Percentiles rank a stretch among this genome's conserved stretches.
phyloP scores from a whole-genome alignment of 2,113 vertebrate species.

The Nannobrachium achirus region DNA sequence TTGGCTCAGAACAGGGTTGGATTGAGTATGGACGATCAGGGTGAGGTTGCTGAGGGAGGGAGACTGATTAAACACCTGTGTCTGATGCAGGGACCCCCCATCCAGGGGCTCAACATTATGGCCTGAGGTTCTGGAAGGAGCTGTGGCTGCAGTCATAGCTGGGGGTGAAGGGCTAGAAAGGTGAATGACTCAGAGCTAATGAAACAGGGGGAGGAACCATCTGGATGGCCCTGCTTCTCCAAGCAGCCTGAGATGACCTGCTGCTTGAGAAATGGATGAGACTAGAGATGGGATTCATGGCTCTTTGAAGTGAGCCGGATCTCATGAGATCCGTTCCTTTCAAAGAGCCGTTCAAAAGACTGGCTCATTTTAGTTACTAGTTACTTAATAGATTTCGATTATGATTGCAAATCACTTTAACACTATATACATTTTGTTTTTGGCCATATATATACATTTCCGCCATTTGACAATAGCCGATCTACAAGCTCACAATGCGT shows the following conservation, averaged over 20 bases:
- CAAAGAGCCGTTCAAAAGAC: no score
- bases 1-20: background rate
- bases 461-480: no score
- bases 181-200: slow-evolving; percentile 7
- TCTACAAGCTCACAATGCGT: no score
- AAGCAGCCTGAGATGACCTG: slow-evolving; percentile 19
- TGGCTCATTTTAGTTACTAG: no score
- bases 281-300: background rate
- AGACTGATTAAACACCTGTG: slow-evolving; percentile 51
- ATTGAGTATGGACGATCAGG: slow-evolving; percentile 19
- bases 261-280: slow-evolving; percentile 1
- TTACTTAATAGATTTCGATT: no score
- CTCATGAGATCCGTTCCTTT: no score
- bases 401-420: no score
- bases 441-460: no score
- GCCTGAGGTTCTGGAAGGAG: slow-evolving; percentile 41
- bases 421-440: no score
- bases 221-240: slow-evolving; percentile 10
- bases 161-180: background rate
- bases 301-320: no score
- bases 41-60: slow-evolving; percentile 35
- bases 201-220: slow-evolving; percentile 5
- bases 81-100: slow-evolving; percentile 60
- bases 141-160: background rate
- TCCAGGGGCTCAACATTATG: slow-evolving; percentile 59